Base-by-base conservation (phyloP, 2,797 vertebrate genomes). In the Cossypha niveicapilla region DNA sequence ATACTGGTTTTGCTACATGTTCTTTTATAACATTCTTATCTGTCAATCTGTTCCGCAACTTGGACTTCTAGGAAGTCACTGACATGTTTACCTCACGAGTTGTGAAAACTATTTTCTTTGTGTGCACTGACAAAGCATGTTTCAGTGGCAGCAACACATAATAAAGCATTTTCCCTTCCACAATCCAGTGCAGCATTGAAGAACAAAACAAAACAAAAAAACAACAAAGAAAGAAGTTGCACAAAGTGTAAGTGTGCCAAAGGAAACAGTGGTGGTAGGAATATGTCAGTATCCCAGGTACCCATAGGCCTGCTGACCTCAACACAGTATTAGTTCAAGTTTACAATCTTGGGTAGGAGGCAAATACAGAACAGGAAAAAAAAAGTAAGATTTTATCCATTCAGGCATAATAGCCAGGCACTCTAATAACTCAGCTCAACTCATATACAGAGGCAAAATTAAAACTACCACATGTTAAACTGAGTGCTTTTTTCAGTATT, bases 311-410 rank as follows among this genome's bases (percentile, higher is more conserved):
- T 44, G 66, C 61, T 54, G 90, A 94, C 88, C 56, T 94, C 92
- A 76, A 53, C 84, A 93, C 61, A 78, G 13, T 45, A 89, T 94
- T 87, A 76, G 56, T 92, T 97, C 94, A 92, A 96, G 93, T 95
- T 72, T 92, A 73, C 70, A 70, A 53, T 34, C 25, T 62, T 73
- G 11, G 7, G 18, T 27, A 90, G 21, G 60, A 86, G 57, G 60
- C 65, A 71, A 82, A 88, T 60, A 88, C 45, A 58, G 83, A 94
- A 91, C 66, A 63, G 27, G 7, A 7, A 7, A 72, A 24, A 45
- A 45, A 67, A 5, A 41, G 9, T 1, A 51, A 22, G 19, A 18
- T 65, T 86, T 91, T 41, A 79, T 88, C 80, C 79, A 13, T 57
- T 51, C 92, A 91, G 91, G 93, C 83, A 13, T 66, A 88, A 65